Base-by-base conservation (phyloP, 2,797 vertebrate species). In the Artibeus jamaicensis region DNA sequence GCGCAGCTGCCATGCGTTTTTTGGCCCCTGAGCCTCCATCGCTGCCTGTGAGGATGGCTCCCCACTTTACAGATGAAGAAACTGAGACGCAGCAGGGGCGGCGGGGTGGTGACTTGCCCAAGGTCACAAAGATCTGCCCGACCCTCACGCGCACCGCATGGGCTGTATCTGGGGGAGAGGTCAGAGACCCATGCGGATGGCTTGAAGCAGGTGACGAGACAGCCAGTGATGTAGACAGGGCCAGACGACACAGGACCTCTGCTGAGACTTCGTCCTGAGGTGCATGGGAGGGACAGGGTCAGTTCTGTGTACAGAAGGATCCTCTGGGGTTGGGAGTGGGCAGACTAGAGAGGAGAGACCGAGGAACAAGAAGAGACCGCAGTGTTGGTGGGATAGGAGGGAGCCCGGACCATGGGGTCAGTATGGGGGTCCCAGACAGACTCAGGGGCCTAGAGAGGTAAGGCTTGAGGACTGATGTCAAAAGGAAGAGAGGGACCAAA, bases 1-100 rank as follows among this genome's bases (percentile, higher is more conserved):
- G 57, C 74, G 89, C 18, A 2, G 12, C 2, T 21, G 24, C 21
- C 21, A 0, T 19, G 2, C 0, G 0, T 57, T 37, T 24, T 22
- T 21, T n/a, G n/a, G 6, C 9, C n/a, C 29, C 5, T 3, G 4
- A 24, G 42, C 10, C 37, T 74, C 57, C 22, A 32, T 42, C 21
- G 12, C 26, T n/a, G 11, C 65, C 48, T 37, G 21, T 29, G 21
- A 88, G 62, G 70, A 73, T 3, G 1, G 39, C 48, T 24, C 34
- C 15, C 32, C 22, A 22, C 39, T 55, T 73, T 59, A 48, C 18
- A 92, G 55, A 48, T 85, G 34, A n/a, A 85, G 85, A 57, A 55
- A 93, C 9, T 55, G 50, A 74, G 82, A 57, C 55, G n/a, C 39
- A 48, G 32, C 9, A 24, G 16, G 8, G 1, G 53, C 21, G 39